Evolutionary conservation across 2,113 vertebrate species (phyloP), one percentile per base, ranked within the genome.

Genomic region (Triplophysa rosa): DNA sequence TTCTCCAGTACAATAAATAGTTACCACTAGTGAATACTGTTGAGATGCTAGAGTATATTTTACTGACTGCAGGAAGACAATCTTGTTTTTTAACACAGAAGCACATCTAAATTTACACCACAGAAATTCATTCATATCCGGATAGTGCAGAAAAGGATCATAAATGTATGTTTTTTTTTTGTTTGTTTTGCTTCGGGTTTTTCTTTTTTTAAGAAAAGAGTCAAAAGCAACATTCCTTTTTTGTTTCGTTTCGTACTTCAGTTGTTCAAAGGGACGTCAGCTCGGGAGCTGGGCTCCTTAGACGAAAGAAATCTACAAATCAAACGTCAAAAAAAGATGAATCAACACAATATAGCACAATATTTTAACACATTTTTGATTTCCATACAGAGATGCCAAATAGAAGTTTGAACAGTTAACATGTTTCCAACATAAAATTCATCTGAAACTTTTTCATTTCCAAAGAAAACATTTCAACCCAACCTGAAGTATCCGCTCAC

Each of bases 11-110:
- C 88, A 91, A 93, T 93, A 92, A 93, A 92, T 92, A 92, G 89
- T 92, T 90, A 94, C 85, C 91, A 91, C 90, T 83, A 89, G 87
- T 89, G 88, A 92, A 90, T 92, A 93, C 90, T 91, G 89, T 90
- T 90, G 91, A 90, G 90, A 93, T 95, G 93, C 92, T 94, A 91
- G 91, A 93, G 91, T 93, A 93, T 93, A 94, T 92, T 37, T 92
- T 90, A 92, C 91, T 93, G 92, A 95, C 93, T 89, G 93, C 92
- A 95, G 96, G 95, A 98, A 97, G 95, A 96, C 94, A 94, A 95
- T 91, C 95, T 95, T 87, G 90, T 76, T 91, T 94, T 37, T 94
- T 90, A 93, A 92, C 95, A 96, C 95, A 92, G 89, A 95, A 97
- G 92, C 94, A 95, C 92, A 93, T 94, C 89, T 93, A 93, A 89